A percentile compares a stretch with the other conserved stretches of the same genome.
These are phyloP conservation scores for Schizothorax lantsangensis DNA, from an alignment of 2,797 vertebrate species.

Conservation along the genomic window DNA sequence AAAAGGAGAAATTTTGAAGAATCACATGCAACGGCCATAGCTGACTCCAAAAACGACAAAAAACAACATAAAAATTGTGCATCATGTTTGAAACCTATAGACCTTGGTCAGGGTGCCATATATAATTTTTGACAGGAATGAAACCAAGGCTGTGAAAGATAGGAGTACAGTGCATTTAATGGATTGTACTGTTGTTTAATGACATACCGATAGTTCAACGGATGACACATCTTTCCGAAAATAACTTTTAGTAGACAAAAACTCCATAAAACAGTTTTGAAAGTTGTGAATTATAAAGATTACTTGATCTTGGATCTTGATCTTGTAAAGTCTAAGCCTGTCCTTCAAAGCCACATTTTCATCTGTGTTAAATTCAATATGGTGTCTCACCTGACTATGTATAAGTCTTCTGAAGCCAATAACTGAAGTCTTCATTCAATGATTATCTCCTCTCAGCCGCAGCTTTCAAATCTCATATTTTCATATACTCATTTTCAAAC, in stretches of 20 bases:
- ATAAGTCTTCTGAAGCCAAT: not conserved
- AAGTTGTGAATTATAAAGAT: not conserved
- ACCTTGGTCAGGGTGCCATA: not conserved
- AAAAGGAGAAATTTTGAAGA: not conserved
- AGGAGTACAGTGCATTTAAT: not conserved
- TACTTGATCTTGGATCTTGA: not conserved
- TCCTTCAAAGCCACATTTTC: not conserved
- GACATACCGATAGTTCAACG: not conserved
- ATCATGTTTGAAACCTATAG: not conserved
- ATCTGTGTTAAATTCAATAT: not conserved
- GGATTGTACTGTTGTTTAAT: not conserved
- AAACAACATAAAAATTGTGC: not conserved
- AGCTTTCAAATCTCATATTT: slow-evolving; percentile 8
- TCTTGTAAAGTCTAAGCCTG: not conserved
- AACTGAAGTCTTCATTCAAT: not conserved
- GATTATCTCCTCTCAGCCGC: not conserved
- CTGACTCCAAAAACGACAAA: not conserved
- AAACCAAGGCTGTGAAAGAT: not conserved
- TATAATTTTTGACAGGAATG: not conserved
- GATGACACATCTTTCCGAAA: not conserved
- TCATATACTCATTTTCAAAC: not conserved
- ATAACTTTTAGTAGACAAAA: not conserved
- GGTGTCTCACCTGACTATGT: not conserved
- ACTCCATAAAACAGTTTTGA: not conserved
- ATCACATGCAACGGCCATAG: not conserved